phyloP scores from a whole-genome alignment of 2,888 invertebrate genomes.

The Allolobophora icterica region DNA sequence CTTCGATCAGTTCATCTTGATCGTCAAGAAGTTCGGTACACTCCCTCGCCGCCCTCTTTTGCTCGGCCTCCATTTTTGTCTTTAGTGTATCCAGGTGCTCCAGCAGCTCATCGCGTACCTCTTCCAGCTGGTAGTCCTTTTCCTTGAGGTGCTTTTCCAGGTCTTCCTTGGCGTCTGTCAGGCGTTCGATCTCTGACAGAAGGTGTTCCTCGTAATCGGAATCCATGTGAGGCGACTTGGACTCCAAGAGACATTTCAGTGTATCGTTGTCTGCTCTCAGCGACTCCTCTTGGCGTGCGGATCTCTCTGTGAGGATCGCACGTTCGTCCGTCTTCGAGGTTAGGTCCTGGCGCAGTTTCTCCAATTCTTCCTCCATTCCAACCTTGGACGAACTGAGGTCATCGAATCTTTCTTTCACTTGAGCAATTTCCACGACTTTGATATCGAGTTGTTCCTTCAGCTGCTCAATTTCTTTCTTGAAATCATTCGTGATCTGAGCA shows the following conservation, averaged over 20 bases:
- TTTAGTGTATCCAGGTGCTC: constrained; percentile 31
- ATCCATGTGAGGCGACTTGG: not conserved
- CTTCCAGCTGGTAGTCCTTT: constrained; percentile 33
- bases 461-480: not conserved
- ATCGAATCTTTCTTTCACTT: not conserved
- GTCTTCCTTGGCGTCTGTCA: not conserved
- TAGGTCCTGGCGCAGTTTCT: not conserved
- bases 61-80: constrained; percentile 12
- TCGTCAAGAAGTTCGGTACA: constrained; percentile 23
- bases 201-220: constrained; percentile 29
- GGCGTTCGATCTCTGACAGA: constrained; percentile 15
- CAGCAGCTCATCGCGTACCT: constrained; percentile 29
- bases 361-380: not conserved
- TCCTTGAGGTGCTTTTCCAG: constrained; percentile 31
- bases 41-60: not conserved
- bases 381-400: not conserved
- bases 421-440: not conserved
- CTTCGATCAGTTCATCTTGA: constrained; percentile 29
- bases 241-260: constrained; percentile 20
- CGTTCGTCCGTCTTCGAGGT: not conserved
- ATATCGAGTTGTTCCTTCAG: not conserved
- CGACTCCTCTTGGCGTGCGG: constrained; percentile 29
- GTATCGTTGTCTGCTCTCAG: not conserved
- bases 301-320: not conserved
- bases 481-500: not conserved